Percentiles rank a stretch among this genome's conserved stretches.
These are phyloP conservation scores for Macrotis lagotis DNA, from an alignment of 2,113 vertebrate species.

Conservation along the genomic window DNA sequence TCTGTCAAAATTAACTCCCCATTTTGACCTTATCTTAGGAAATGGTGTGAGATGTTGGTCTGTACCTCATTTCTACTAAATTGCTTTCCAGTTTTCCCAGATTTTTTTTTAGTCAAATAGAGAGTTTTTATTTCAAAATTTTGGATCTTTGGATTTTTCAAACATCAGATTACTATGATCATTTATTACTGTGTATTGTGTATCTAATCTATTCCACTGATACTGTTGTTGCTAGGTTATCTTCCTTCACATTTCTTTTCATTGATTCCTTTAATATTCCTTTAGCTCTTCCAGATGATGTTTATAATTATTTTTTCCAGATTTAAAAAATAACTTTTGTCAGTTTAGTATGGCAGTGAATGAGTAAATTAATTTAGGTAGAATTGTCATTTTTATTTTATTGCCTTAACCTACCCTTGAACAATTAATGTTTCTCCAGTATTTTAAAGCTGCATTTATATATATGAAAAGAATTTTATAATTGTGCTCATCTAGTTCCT, in stretches of 20 bases:
- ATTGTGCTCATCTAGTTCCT: not conserved
- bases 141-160: not conserved
- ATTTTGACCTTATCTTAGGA: not conserved
- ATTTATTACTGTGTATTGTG: not conserved
- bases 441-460: not conserved
- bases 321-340: not conserved
- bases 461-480: not conserved
- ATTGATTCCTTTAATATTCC: too few relatives aligned
- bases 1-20: not conserved
- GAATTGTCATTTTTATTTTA: not conserved
- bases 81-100: not conserved
- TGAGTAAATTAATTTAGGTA: not conserved
- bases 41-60: not conserved
- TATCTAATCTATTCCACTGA: not conserved
- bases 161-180: not conserved
- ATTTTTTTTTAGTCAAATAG: not conserved
- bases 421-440: not conserved
- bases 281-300: too few relatives aligned
- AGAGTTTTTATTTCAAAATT: not conserved
- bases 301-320: too few relatives aligned
- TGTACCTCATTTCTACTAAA: not conserved
- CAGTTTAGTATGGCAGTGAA: not conserved
- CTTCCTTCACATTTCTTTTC: too few relatives aligned
- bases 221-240: not conserved
- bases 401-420: not conserved